phyloP scores from a whole-genome alignment of 1,140 invertebrate species.

The Hestina assimilis region DNA sequence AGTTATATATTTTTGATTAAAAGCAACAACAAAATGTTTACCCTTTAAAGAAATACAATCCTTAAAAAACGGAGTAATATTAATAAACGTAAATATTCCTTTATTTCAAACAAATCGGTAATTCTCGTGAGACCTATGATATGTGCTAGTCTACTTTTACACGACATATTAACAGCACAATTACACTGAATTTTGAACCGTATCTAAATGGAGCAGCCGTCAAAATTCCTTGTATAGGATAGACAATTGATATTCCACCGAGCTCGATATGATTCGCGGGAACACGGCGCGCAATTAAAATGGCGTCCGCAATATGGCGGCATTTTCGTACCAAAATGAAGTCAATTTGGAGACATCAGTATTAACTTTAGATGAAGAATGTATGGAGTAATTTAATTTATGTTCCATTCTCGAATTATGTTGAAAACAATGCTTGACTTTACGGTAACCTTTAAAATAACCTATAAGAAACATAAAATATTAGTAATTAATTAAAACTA shows the following conservation, averaged over 20 bases:
- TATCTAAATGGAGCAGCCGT: conserved; percentile 8
- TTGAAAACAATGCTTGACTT: no score
- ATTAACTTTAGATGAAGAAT: conserved; percentile 34
- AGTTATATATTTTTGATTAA: no score
- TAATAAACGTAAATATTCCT: conserved; percentile 24
- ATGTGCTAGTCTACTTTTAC: conserved; percentile 14
- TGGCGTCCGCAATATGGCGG: conserved; percentile 34
- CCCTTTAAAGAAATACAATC: not conserved
- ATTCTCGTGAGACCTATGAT: conserved; percentile 24
- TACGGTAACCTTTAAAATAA: no score
- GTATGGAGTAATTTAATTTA: no score
- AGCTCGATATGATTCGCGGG: conserved; percentile 25
- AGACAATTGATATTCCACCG: conserved; percentile 14
- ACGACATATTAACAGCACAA: conserved; percentile 4
- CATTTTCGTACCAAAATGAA: conserved; percentile 32
- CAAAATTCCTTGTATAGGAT: not conserved
- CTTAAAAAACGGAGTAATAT: not conserved
- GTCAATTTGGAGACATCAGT: conserved; percentile 35
- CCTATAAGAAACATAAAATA: no score
- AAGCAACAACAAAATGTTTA: no score
- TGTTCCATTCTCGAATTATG: no score
- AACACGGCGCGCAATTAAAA: conserved; percentile 40
- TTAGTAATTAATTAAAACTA: no score
- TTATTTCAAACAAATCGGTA: conserved; percentile 25
- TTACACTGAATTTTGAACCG: conserved; percentile 2